phyloP scores from a whole-genome alignment of 2,888 invertebrate species.

The Heliconius hortense region DNA sequence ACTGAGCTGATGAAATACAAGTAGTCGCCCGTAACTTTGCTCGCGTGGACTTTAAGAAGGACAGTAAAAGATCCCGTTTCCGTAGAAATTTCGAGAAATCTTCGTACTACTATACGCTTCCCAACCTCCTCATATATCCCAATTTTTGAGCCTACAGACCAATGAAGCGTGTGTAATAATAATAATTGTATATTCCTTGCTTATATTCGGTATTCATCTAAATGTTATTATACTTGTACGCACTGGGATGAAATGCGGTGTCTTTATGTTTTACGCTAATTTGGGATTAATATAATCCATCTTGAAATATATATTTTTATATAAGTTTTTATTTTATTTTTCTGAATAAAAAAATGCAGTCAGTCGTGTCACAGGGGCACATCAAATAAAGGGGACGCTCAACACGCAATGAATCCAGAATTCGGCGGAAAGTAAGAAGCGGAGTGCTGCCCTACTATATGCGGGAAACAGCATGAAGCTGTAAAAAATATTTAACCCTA shows the following conservation, averaged over 20 bases:
- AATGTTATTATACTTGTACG: not conserved
- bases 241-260: not conserved
- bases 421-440: not conserved
- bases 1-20: too few species aligned
- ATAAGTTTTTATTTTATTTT: not conserved
- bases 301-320: not conserved
- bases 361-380: too few species aligned
- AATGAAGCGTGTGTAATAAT: constrained; percentile 22
- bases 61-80: too few species aligned
- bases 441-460: not conserved
- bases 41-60: too few species aligned
- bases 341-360: not conserved
- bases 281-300: not conserved
- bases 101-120: too few species aligned
- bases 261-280: not conserved
- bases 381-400: rapidly evolving
- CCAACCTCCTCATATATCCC: too few species aligned
- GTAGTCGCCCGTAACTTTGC: too few species aligned
- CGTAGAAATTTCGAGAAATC: too few species aligned
- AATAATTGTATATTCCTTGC: constrained; percentile 18
- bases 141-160: constrained; percentile 28
- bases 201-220: not conserved
- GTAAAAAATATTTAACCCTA: not conserved
- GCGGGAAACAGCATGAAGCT: too few species aligned
- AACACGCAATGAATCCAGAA: too few species aligned